These are phyloP conservation scores for Anticlea derivata DNA, from an alignment of 2,888 invertebrate species.

Conservation along the genomic window DNA sequence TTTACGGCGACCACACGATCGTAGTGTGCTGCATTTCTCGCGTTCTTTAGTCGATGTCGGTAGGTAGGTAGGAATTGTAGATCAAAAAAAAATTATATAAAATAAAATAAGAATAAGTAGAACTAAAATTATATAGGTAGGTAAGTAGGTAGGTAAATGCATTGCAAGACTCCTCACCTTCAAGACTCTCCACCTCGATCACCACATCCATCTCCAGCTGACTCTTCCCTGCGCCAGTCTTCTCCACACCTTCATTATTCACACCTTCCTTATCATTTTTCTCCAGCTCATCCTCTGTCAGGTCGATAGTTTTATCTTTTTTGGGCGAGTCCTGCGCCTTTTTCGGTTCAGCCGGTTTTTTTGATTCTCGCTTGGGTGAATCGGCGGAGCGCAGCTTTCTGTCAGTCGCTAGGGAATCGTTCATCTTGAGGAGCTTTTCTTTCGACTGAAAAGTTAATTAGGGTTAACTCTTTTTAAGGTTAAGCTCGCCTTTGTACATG, in stretches of 20 bases:
- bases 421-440: conserved; percentile 67
- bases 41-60: too few species aligned
- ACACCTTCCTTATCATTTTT: conserved; percentile 25
- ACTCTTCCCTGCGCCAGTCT: conserved; percentile 34
- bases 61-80: too few species aligned
- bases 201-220: conserved; percentile 52
- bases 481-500: too few species aligned
- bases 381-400: conserved; percentile 67
- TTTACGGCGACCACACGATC: too few species aligned
- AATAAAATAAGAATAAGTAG: too few species aligned
- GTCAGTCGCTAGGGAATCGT: conserved; percentile 57
- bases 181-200: conserved; percentile 50
- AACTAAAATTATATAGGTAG: too few species aligned
- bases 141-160: too few species aligned
- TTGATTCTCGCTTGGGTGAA: conserved; percentile 61
- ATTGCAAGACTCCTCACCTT: conserved; percentile 55
- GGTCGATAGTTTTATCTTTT: conserved; percentile 12
- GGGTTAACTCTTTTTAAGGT: too few species aligned
- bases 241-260: conserved; percentile 34
- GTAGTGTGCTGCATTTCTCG: too few species aligned
- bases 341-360: conserved; percentile 29
- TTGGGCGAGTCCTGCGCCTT: conserved; percentile 22
- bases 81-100: too few species aligned
- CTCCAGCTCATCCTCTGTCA: conserved; percentile 10
- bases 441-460: conserved; percentile 61